Percentiles rank a stretch among this genome's conserved stretches.
phyloP scores from a whole-genome alignment of 2,888 invertebrate species.

The Helleia helle region DNA sequence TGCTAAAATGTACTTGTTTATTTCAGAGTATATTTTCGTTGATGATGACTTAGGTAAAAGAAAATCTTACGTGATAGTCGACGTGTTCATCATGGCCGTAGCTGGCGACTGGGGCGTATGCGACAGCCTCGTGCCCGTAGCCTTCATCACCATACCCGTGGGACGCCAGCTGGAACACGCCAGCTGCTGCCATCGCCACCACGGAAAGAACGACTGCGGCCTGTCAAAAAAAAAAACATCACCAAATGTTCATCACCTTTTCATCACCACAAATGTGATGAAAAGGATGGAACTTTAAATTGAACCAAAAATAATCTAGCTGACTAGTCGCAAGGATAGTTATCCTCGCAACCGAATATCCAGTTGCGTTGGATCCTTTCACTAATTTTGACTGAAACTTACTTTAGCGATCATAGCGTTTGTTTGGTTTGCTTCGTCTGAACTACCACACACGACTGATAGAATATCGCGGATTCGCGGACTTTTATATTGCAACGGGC shows the following conservation, averaged over 20 bases:
- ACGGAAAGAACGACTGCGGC: constrained; percentile 54
- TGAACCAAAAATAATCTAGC: too few relatives aligned
- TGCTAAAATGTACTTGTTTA: too few relatives aligned
- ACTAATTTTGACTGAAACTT: constrained; percentile 40
- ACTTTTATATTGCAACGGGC: constrained; percentile 64
- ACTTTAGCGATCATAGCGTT: constrained; percentile 70
- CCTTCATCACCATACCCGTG: constrained; percentile 51
- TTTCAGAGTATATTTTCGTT: too few relatives aligned
- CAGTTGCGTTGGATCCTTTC: constrained; percentile 38
- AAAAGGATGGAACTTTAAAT: too few relatives aligned
- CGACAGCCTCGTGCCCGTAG: constrained; percentile 52
- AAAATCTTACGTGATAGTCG: constrained; percentile 55
- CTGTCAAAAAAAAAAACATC: constrained; percentile 27
- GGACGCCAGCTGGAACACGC: constrained; percentile 39
- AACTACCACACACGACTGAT: constrained; percentile 71
- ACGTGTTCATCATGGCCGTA: constrained; percentile 62
- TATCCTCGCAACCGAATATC: not conserved
- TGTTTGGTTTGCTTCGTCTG: constrained; percentile 63
- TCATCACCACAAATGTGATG: not conserved
- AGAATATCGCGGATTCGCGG: constrained; percentile 41
- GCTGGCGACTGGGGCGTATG: constrained; percentile 51
- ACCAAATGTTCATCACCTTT: not conserved
- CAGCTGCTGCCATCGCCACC: constrained; percentile 57
- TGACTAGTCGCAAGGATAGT: too few relatives aligned
- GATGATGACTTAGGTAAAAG: too few relatives aligned